Evolutionary conservation across 2,888 invertebrate genomes (phyloP), one percentile per base, ranked within the genome.

Genomic region (Synanthedon vespiformis): DNA sequence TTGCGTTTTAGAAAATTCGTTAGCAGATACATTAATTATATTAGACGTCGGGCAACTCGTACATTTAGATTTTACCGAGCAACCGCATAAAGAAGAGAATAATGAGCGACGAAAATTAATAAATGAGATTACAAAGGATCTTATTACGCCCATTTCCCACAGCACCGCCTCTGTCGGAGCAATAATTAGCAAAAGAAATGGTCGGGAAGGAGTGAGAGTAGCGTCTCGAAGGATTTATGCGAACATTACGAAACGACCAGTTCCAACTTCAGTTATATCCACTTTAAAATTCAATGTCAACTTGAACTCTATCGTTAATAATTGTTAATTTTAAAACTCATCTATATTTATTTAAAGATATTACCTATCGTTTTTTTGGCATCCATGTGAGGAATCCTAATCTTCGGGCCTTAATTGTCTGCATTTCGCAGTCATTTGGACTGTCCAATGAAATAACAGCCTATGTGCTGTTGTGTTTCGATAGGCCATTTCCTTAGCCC

Each of bases 71-170:
- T 67, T 67, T 67, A 61, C 66, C 65, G 61, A 61, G 61, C 54
- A 55, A 57, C 65, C 61, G 57, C 59, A 65, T 67, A 70, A 65
- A 63, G 60, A 66, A 60, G 63, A 67, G 67, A 73, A 70, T 72
- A 71, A 73, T 72, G 69, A 65, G 67, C 61, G 67, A 63, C 65
- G 67, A 70, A 71, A 73, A 73, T 73, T 70, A 71, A 73, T 71
- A 72, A 73, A 72, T 72, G 70, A 70, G 75, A 77, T 80, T 76
- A 79, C 77, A 78, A 80, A 80, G 77, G 78, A 80, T 77, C 77
- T 78, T 77, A 79, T 79, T 78, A 76, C 76, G 66, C 59, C 72
- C 72, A 74, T 78, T 79, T 75, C 72, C 74, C 71, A 60, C 68
- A 70, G 72, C 65, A 65, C 66, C 68, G 72, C 67, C 68, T 68